phyloP scores from a whole-genome alignment of 1,140 invertebrate genomes.

The Zophobas atratus region DNA sequence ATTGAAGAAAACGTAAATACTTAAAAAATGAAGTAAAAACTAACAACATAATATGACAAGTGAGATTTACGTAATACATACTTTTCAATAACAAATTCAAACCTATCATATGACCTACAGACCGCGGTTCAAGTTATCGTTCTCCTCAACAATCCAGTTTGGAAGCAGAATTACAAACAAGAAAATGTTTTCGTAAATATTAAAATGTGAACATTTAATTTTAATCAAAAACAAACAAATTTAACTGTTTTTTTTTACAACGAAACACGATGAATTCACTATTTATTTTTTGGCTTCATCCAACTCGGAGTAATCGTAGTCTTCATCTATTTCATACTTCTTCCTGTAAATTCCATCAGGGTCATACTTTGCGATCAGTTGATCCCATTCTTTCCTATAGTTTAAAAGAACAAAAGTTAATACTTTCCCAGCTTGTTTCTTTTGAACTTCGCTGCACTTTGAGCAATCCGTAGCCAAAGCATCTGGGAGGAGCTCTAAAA shows the following conservation, averaged over 20 bases:
- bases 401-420: slow-evolving; percentile 64
- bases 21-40: no score
- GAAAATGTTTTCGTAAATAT: no score
- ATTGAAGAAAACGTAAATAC: no score
- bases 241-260: no score
- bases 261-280: no score
- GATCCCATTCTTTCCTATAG: slow-evolving; percentile 63
- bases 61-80: no score
- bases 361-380: slow-evolving; percentile 67
- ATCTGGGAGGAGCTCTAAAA: slow-evolving; percentile 67
- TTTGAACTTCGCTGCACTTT: slow-evolving; percentile 67
- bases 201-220: not conserved
- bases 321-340: slow-evolving; percentile 59
- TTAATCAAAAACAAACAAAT: not conserved
- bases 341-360: slow-evolving; percentile 64
- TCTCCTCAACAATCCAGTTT: no score
- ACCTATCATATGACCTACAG: no score
- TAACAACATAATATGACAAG: no score
- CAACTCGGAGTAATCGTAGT: slow-evolving; percentile 53
- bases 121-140: no score
- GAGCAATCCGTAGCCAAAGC: slow-evolving; percentile 66
- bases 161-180: no score
- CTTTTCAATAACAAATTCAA: no score
- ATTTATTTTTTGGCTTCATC: slow-evolving; percentile 31
- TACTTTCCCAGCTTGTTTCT: slow-evolving; percentile 63